phyloP scores from a whole-genome alignment of 2,888 invertebrate species.

The Tineola bisselliella region DNA sequence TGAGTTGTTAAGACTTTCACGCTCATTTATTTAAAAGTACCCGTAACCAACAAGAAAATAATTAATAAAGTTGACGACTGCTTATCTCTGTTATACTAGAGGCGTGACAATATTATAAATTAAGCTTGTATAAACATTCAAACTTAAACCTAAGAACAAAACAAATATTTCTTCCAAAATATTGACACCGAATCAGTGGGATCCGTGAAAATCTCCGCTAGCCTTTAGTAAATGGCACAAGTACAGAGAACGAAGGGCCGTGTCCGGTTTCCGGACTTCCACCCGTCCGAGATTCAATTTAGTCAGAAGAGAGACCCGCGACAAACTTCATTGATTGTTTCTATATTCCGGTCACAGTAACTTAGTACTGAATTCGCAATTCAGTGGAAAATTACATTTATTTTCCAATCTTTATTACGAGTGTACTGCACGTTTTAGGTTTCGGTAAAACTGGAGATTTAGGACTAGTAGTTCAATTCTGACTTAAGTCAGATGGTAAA shows the following conservation, averaged over 20 bases:
- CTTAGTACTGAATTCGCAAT: conserved; percentile 20
- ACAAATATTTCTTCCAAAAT: neutral
- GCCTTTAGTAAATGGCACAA: conserved; percentile 16
- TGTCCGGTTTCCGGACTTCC: conserved; percentile 50
- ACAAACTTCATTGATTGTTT: conserved; percentile 64
- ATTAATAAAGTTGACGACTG: too few species aligned
- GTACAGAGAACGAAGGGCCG: conserved; percentile 34
- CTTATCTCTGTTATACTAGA: too few species aligned
- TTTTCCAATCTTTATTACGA: neutral
- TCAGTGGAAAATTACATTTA: conserved; percentile 3
- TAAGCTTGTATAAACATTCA: too few species aligned
- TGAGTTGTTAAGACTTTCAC: too few species aligned
- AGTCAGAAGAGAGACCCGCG: conserved; percentile 30
- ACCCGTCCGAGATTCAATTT: conserved; percentile 51
- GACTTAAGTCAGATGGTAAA: too few species aligned
- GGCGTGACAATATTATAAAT: too few species aligned
- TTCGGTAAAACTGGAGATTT: too few species aligned
- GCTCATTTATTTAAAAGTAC: too few species aligned
- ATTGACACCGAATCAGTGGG: conserved; percentile 9
- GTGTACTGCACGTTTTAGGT: neutral
- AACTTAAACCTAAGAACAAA: neutral
- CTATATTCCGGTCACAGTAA: conserved; percentile 54
- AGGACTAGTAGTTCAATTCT: too few species aligned
- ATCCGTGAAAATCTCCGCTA: conserved; percentile 3
- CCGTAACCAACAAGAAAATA: too few species aligned